phyloP scores from a whole-genome alignment of 37 sponge, comb jelly and placozoan species.

The Petrosia ficiformis region DNA sequence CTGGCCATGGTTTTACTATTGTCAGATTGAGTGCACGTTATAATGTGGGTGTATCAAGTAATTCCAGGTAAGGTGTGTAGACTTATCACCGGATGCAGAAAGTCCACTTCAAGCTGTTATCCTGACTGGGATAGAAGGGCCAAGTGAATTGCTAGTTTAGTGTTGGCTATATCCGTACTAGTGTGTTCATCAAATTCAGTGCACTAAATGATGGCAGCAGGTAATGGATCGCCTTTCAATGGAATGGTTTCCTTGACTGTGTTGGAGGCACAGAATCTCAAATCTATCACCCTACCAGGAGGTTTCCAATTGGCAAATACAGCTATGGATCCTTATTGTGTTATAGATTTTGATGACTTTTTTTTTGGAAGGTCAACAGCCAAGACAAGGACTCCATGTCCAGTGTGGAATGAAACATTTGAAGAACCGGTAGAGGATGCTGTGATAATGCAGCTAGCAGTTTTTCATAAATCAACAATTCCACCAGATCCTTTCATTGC shows the following conservation, averaged over 20 bases:
- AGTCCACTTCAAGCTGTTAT: too few species aligned
- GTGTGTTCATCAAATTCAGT: too few species aligned
- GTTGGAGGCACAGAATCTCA: slow-evolving; percentile 67
- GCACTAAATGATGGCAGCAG: too few species aligned
- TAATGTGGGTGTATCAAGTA: too few species aligned
- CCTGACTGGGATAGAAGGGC: too few species aligned
- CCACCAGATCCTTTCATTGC: slow-evolving; percentile 92
- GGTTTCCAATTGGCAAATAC: slow-evolving; percentile 47
- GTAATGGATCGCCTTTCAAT: slow-evolving; percentile 27
- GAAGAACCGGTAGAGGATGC: slow-evolving; percentile 70
- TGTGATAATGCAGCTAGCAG: slow-evolving; percentile 63
- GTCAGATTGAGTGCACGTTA: too few species aligned
- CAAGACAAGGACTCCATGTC: slow-evolving; percentile 62
- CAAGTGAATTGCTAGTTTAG: too few species aligned
- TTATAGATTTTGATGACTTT: slow-evolving; percentile 85
- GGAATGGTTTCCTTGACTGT: slow-evolving; percentile 69
- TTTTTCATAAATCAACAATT: slow-evolving; percentile 85
- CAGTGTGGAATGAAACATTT: slow-evolving; percentile 86
- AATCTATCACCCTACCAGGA: slow-evolving; percentile 68
- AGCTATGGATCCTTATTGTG: slow-evolving; percentile 75
- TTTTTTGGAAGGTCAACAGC: slow-evolving; percentile 71
- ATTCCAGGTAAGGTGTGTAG: too few species aligned
- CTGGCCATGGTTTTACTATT: too few species aligned
- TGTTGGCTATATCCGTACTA: too few species aligned
- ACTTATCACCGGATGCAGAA: too few species aligned